phyloP scores from a whole-genome alignment of 2,888 invertebrate species.

The Mallateleia sp. region DNA sequence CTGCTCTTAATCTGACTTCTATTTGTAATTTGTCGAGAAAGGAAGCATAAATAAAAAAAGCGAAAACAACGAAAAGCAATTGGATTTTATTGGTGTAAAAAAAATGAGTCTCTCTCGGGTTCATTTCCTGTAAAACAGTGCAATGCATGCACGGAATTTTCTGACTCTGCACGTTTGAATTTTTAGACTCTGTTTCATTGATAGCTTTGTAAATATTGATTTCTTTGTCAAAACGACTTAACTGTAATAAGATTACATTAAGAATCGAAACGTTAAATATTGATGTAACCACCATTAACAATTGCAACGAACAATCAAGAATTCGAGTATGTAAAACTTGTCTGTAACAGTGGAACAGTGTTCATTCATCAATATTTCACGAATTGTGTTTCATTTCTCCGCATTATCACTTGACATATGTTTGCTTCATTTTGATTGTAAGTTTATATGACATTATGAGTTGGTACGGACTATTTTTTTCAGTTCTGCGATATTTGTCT shows the following conservation, averaged over 20 bases:
- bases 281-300: slow-evolving; percentile 67
- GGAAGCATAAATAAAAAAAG: slow-evolving; percentile 5
- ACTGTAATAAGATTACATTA: slow-evolving; percentile 60
- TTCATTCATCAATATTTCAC: slow-evolving; percentile 74
- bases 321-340: slow-evolving; percentile 60
- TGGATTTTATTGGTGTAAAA: slow-evolving; percentile 26
- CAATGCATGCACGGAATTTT: slow-evolving; percentile 72
- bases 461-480: slow-evolving; percentile 35
- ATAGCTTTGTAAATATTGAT: slow-evolving; percentile 71
- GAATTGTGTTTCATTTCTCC: slow-evolving; percentile 50
- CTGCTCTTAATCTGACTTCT: slow-evolving; percentile 42
- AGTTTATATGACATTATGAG: slow-evolving; percentile 42
- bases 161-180: slow-evolving; percentile 73
- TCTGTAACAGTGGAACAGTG: slow-evolving; percentile 50
- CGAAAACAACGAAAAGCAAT: slow-evolving; percentile 32
- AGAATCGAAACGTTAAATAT: slow-evolving; percentile 69
- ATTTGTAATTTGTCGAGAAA: slow-evolving; percentile 24
- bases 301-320: neutral
- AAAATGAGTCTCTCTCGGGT: slow-evolving; percentile 24
- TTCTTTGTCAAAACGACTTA: slow-evolving; percentile 62
- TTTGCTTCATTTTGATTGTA: slow-evolving; percentile 60
- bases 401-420: slow-evolving; percentile 59
- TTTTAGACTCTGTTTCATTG: slow-evolving; percentile 65
- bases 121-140: slow-evolving; percentile 46
- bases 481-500: slow-evolving; percentile 61